Conservation (phyloP, 2,797 vertebrate genomes). For the Darevskia nairensis region DNA sequence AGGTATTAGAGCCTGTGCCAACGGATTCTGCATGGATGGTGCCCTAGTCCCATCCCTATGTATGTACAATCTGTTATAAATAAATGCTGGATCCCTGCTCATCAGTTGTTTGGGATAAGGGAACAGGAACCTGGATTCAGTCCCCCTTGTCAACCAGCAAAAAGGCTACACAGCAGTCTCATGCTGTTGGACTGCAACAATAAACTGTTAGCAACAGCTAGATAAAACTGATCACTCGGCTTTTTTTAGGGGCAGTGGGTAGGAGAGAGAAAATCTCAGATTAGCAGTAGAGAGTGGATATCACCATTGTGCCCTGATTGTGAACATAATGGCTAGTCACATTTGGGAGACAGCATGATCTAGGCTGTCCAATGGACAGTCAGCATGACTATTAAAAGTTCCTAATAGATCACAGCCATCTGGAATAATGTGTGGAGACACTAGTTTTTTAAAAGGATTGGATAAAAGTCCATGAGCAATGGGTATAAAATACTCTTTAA, state of each 20-base stretch:
- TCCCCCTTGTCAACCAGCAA: neutral
- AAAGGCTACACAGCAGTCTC: neutral
- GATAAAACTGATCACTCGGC: neutral
- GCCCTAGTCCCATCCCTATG: neutral
- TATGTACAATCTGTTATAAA: neutral
- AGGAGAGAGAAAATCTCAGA: neutral
- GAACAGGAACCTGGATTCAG: neutral
- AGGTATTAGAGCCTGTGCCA: neutral
- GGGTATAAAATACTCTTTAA: neutral
- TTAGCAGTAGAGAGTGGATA: neutral
- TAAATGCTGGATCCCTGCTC: neutral
- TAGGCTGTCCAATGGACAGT: neutral
- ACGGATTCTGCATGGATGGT: neutral
- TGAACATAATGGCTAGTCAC: neutral
- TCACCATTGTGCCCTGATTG: no score
- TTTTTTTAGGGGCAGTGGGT: no score
- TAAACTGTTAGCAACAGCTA: no score
- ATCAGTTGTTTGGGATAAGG: neutral
- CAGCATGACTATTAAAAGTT: neutral
- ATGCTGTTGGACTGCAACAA: neutral
- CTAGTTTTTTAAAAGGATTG: neutral
- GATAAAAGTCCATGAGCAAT: conserved; percentile 3
- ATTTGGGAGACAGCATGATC: neutral
- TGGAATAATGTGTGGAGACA: neutral
- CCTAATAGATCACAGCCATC: neutral